phyloP scores from a whole-genome alignment of 2,113 vertebrate species.

The Dendropsophus ebraccatus region DNA sequence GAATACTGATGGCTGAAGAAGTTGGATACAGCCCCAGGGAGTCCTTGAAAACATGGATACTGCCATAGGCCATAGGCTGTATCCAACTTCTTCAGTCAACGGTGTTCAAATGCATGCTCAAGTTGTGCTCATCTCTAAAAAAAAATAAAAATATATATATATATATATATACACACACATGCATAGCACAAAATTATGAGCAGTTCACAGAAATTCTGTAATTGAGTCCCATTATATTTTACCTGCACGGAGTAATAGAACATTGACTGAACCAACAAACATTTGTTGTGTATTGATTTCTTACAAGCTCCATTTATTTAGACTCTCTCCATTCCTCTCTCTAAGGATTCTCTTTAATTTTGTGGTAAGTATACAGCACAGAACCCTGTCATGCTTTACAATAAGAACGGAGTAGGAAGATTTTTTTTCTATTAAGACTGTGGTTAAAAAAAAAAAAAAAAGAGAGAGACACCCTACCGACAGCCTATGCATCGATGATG shows the following conservation, averaged over 20 bases:
- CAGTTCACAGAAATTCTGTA: conserved; percentile 20
- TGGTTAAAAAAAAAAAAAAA: conserved; percentile 52
- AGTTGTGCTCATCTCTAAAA: no score
- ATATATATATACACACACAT: neutral
- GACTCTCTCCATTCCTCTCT: conserved; percentile 55
- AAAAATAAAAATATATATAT: neutral
- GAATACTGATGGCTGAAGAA: no score
- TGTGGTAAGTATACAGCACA: conserved; percentile 59
- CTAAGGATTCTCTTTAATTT: conserved; percentile 52
- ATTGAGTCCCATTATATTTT: conserved; percentile 31
- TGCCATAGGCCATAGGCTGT: no score
- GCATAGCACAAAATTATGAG: neutral
- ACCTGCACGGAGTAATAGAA: conserved; percentile 53
- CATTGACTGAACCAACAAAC: conserved; percentile 60
- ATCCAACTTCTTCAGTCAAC: no score
- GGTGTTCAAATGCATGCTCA: no score
- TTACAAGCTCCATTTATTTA: conserved; percentile 62
- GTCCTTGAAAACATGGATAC: no score
- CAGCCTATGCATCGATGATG: neutral
- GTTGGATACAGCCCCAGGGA: no score
- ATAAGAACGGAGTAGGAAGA: conserved; percentile 66
- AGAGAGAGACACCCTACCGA: neutral
- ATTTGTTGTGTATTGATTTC: conserved; percentile 64
- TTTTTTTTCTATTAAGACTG: conserved; percentile 52
- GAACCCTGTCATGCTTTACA: conserved; percentile 62